Evolutionary conservation across 35 echinoderm and acorn worm genomes (phyloP), one percentile per base, ranked within the genome.

Genomic region (Acanthaster planci): DNA sequence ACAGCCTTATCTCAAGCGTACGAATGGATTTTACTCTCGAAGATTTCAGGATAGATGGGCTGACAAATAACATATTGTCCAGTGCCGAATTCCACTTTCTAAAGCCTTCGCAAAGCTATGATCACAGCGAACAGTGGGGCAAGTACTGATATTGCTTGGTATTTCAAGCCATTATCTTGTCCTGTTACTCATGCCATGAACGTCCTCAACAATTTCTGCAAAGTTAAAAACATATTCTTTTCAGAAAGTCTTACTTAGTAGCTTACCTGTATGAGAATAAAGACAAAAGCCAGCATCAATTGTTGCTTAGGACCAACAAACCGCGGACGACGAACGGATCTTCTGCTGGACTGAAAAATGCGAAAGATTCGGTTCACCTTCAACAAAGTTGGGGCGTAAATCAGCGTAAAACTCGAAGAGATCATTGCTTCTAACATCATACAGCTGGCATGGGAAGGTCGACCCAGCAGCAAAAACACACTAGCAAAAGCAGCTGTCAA

Each of bases 351-450:
- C 8, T 21, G 44, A 37, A 87, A 87, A 31, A 87, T 87, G 14
- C 85, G 40, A 40, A 30, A 87, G 30, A 87, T 87, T 6, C 85
- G 67, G 21, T 52, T 87, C 18, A 77, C 85, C 53, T 87, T 87
- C 16, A 77, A 26, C 38, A 86, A 26, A 8, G 85, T 78, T 15
- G 85, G 85, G 6, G 85, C 67, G 53, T 54, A 87, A 26, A 78
- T 87, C 39, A 87, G 8, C 34, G 67, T 87, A n/a, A 83, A 83
- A 7, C 52, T 18, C 53, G 59, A 58, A 1, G 81, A 59, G 56
- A 83, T 83, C 15, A 36, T 17, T 22, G 76, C 85, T 32, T 57
- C 67, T 9, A 51, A 42, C 22, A 78, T 31, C 22, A 47, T 32
- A 29, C 85, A 87, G 18, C 39, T 77, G 4, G 54, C 29, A 16